phyloP scores from a whole-genome alignment of 2,888 invertebrate genomes.

The Nebria brevicollis region DNA sequence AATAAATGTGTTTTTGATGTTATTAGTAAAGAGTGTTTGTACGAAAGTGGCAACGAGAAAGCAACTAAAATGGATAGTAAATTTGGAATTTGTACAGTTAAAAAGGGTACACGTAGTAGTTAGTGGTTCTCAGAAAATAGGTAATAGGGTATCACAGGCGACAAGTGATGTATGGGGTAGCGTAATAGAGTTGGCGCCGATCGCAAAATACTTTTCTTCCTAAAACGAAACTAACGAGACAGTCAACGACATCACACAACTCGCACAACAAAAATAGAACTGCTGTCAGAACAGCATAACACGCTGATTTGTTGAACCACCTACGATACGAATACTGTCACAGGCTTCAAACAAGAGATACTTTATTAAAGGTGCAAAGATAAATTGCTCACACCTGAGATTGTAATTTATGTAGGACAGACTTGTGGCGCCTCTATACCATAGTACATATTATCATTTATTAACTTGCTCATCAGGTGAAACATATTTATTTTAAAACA shows the following conservation, averaged over 20 bases:
- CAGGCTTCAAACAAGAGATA: constrained; percentile 14
- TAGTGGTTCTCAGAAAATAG: constrained; percentile 6
- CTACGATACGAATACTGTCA: not conserved
- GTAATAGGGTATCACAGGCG: not conserved
- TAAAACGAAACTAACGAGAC: constrained; percentile 22
- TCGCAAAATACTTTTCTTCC: constrained; percentile 21
- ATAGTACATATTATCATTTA: not conserved
- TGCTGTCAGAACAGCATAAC: constrained; percentile 2
- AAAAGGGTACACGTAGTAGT: constrained; percentile 27
- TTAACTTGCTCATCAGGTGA: not conserved
- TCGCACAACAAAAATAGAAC: constrained; percentile 16
- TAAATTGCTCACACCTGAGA: constrained; percentile 28
- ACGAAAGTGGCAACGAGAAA: constrained; percentile 30
- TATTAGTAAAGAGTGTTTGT: constrained; percentile 28
- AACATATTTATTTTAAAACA: not conserved
- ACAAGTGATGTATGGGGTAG: constrained; percentile 8
- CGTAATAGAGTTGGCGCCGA: constrained; percentile 23
- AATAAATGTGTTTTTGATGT: not conserved
- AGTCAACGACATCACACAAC: not conserved
- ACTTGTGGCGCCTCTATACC: constrained; percentile 24
- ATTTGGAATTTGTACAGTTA: constrained; percentile 38
- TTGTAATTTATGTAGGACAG: constrained; percentile 26
- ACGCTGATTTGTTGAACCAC: constrained; percentile 9
- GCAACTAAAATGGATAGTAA: constrained; percentile 24
- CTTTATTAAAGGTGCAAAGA: constrained; percentile 32